Conservation (phyloP, 2,797 vertebrate genomes). For the Thunnus albacares region DNA sequence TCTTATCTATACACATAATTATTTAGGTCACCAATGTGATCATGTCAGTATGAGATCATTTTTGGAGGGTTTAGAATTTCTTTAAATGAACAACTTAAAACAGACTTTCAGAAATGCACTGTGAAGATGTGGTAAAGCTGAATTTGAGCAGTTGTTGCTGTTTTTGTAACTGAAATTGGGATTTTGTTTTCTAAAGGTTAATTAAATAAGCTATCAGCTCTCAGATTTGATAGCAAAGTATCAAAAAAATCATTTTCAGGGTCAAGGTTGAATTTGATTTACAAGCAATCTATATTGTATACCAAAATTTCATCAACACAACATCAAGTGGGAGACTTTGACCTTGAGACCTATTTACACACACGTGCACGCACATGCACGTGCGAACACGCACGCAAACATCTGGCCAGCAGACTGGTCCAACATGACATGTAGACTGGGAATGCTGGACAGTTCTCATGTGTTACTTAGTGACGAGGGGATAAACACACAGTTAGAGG, state of each 20-base stretch:
- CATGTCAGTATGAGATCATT: background rate
- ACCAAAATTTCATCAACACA: background rate
- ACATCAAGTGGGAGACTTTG: constrained; percentile 4
- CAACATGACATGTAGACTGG: constrained; percentile 39
- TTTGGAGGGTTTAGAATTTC: background rate
- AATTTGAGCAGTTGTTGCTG: background rate
- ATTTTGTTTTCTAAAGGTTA: background rate
- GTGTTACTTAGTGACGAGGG: constrained; percentile 39
- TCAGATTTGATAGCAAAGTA: background rate
- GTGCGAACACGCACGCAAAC: constrained; percentile 26
- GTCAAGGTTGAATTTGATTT: background rate
- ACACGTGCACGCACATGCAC: background rate
- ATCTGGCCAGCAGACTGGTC: constrained; percentile 53
- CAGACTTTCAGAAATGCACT: background rate
- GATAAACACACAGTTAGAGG: constrained; percentile 43
- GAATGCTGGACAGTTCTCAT: constrained; percentile 47
- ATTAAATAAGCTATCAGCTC: background rate
- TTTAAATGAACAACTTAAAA: background rate
- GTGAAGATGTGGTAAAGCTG: background rate
- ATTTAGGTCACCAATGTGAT: background rate
- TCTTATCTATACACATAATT: background rate
- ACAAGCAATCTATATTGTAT: background rate
- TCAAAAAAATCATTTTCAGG: background rate
- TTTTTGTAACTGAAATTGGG: background rate
- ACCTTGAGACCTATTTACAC: constrained; percentile 31